Conservation (phyloP, 2,113 vertebrate species). For the Vulpes ferrilata region DNA sequence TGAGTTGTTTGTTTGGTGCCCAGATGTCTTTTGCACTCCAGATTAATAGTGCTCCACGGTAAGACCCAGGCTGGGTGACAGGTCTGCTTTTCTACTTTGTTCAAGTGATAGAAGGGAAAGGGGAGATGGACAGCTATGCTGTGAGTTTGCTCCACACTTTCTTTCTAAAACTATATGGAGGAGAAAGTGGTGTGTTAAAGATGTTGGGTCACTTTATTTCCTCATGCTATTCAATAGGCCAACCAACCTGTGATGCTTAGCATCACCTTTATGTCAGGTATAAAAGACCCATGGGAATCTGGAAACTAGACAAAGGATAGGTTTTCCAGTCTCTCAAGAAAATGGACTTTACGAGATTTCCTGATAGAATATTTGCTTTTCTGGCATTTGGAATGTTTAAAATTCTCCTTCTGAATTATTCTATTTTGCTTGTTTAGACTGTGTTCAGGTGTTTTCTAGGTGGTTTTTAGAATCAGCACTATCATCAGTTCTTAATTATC, state of each 20-base stretch:
- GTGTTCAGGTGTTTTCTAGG: constrained; percentile 27
- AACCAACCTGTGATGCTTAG: background rate
- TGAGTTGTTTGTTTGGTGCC: background rate
- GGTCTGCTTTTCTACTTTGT: background rate
- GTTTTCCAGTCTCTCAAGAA: background rate
- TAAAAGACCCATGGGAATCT: background rate
- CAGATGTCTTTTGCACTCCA: background rate
- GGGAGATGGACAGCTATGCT: background rate
- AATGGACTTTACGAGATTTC: background rate
- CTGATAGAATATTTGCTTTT: background rate
- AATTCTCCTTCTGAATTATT: constrained; percentile 17
- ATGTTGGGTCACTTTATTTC: background rate
- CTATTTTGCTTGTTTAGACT: constrained; percentile 46
- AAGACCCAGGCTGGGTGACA: background rate
- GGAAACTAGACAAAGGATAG: background rate
- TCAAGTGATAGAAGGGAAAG: background rate
- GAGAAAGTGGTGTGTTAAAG: constrained; percentile 33
- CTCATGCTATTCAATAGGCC: background rate
- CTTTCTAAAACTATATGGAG: background rate
- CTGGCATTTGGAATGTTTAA: constrained; percentile 29
- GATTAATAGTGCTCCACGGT: background rate
- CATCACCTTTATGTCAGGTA: background rate
- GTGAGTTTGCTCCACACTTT: background rate
- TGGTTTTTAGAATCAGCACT: constrained; percentile 31
- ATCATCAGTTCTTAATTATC: constrained; percentile 60